Percentiles rank a stretch among this genome's conserved stretches.
These are phyloP conservation scores for Rhynchomys soricoides DNA, from an alignment of 2,113 vertebrate species.

Conservation along the genomic window DNA sequence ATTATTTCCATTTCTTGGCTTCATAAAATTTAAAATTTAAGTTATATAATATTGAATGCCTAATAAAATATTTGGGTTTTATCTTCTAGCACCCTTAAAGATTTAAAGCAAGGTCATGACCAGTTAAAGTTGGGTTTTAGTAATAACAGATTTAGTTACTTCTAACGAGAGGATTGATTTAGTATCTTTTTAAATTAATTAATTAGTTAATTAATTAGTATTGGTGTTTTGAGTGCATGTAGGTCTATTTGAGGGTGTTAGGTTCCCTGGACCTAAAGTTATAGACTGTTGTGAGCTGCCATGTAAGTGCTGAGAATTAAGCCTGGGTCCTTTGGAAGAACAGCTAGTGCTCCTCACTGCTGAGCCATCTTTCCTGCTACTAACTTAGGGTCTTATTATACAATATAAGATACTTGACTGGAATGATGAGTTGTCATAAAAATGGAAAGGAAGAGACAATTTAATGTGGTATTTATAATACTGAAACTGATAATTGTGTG, in stretches of 20 bases:
- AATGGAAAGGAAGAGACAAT: background rate
- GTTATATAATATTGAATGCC: background rate
- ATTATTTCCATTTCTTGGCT: background rate
- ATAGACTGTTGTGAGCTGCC: background rate
- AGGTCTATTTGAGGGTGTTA: too few relatives aligned
- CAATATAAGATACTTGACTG: background rate
- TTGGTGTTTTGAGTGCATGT: too few relatives aligned
- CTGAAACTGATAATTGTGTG: background rate
- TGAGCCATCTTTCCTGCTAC: background rate
- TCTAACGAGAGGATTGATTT: too few relatives aligned
- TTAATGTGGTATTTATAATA: background rate
- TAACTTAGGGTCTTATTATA: background rate
- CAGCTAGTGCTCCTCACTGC: background rate
- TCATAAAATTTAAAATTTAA: background rate
- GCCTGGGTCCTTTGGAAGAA: background rate
- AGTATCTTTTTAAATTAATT: too few relatives aligned
- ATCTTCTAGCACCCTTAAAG: too few relatives aligned
- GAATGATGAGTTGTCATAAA: background rate
- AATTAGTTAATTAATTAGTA: too few relatives aligned
- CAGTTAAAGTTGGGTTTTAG: too few relatives aligned
- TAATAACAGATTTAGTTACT: too few relatives aligned
- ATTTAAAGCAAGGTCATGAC: too few relatives aligned
- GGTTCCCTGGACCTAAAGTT: background rate
- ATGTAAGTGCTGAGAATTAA: background rate
- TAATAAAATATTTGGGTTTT: slow-evolving; percentile 31